Evolutionary conservation across 2,113 vertebrate species (phyloP), one percentile per base, ranked within the genome.

Genomic region (Datnioides undecimradiatus): DNA sequence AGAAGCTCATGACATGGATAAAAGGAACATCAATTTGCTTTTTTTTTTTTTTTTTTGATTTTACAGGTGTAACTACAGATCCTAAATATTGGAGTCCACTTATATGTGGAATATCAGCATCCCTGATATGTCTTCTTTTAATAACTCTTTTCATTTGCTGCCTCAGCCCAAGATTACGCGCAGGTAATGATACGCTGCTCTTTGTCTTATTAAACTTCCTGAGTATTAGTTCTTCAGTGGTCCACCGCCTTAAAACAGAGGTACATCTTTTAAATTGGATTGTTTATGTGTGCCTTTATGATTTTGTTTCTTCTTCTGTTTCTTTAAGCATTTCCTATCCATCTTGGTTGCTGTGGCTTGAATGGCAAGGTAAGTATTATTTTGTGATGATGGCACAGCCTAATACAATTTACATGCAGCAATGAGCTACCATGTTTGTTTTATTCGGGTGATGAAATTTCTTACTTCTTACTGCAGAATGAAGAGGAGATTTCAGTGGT

Each of bases 401-500:
- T 46, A 43, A 29, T 14, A 23, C 14, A 4, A 27, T 17, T 10
- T 48, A 38, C 11, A 25, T 64, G 6, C 16, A 34, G 13, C 33
- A 31, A 45, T 52, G 1, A 43, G 17, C 3, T 21, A 21, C 1
- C 16, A 13, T 29, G 17, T 55, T 23, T 54, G 6, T 57, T 45
- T 69, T 14, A 1, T 52, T 51, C 2, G 10, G 1, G 34, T 36
- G 62, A 43, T 73, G 3, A 5, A 2, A 48, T 67, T 1, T 60
- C 7, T 66, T 66, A 12, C 14, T 68, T 69, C 2, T 68, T 41
- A 33, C 55, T 72, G 36, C 52, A 90, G 80, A 46, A 3, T 13
- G 71, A 82, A 55, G 80, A 80, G 8, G 38, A 52, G 16, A 0
- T 21, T 1, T 6, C 64, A 8, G 45, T 91, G 40, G 21, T 90